Conservation (phyloP, 2,888 invertebrate genomes). For the Pocota personata region DNA sequence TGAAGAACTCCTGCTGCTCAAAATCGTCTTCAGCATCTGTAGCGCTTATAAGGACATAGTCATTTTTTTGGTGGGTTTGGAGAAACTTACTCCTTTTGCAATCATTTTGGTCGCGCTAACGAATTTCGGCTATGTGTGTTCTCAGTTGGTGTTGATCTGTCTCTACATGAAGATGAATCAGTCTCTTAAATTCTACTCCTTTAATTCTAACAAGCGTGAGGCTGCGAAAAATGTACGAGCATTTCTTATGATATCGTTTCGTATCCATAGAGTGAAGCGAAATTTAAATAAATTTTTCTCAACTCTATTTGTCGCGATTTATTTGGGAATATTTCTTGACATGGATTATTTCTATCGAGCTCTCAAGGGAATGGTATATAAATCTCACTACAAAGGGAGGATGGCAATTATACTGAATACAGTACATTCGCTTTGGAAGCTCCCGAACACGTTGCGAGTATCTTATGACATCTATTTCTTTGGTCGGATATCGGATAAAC, state of each 20-base stretch:
- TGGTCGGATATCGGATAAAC: too few relatives aligned
- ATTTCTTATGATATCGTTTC: neutral
- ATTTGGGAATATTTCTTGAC: neutral
- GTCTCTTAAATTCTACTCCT: neutral
- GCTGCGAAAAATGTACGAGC: too few relatives aligned
- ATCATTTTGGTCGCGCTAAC: neutral
- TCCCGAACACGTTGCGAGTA: neutral
- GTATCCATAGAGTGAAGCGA: neutral
- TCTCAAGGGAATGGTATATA: too few relatives aligned
- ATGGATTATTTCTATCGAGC: neutral
- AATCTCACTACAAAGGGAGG: too few relatives aligned
- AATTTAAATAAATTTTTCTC: neutral
- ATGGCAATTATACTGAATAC: too few relatives aligned
- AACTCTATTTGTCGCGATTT: neutral
- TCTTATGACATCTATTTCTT: neutral
- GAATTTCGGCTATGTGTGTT: neutral
- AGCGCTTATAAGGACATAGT: too few relatives aligned
- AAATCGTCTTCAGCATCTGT: neutral
- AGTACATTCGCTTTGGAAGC: too few relatives aligned
- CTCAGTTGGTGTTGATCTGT: too few relatives aligned
- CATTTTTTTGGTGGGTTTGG: neutral
- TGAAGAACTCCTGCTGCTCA: neutral
- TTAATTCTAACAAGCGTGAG: neutral
- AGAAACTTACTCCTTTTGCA: neutral
- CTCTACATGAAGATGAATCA: conserved; percentile 1